Evolutionary conservation across 2,888 invertebrate genomes (phyloP).

Genomic region (Noctua janthina): DNA sequence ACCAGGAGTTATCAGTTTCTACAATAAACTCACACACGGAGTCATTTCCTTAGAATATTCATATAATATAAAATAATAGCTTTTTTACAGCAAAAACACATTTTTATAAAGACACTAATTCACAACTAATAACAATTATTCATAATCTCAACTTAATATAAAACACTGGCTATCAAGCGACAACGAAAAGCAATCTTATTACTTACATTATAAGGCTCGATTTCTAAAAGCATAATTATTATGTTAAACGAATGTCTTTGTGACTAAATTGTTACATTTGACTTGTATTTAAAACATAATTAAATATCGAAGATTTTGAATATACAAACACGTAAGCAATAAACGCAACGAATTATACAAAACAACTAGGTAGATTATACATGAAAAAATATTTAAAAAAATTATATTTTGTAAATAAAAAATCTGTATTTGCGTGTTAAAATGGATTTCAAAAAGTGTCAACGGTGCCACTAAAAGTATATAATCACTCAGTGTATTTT

Average conservation of each 20-base stretch:
- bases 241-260: conserved; percentile 38
- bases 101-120: neutral
- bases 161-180: conserved; percentile 42
- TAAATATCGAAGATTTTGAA: conserved; percentile 28
- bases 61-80: neutral
- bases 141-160: conserved; percentile 12
- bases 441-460: conserved; percentile 11
- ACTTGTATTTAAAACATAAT: conserved; percentile 23
- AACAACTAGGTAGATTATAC: conserved; percentile 5
- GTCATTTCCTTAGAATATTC: neutral
- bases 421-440: neutral
- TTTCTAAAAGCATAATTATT: conserved; percentile 40
- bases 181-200: conserved; percentile 74
- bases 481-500: conserved; percentile 24
- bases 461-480: conserved; percentile 37
- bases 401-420: neutral
- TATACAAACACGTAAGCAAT: conserved; percentile 25
- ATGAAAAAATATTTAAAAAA: conserved; percentile 6
- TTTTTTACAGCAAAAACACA: neutral
- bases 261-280: conserved; percentile 31
- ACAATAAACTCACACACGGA: neutral
- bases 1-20: neutral
- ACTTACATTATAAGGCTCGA: conserved; percentile 71
- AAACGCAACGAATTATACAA: conserved; percentile 29
- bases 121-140: conserved; percentile 5